Base-by-base conservation (phyloP, 2,113 vertebrate genomes). In the Miniopterus natalensis region DNA sequence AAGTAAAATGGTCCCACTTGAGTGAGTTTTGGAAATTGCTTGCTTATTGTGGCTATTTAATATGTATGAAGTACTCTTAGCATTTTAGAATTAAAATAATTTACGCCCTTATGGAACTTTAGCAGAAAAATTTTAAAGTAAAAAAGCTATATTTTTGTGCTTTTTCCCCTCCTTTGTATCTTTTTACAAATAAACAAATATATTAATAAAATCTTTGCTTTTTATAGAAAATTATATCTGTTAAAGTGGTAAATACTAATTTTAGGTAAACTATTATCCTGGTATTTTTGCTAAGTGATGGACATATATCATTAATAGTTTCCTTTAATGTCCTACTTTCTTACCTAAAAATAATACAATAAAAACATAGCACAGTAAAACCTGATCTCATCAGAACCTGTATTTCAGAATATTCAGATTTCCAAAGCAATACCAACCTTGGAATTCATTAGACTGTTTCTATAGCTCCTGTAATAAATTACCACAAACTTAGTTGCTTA, bases 211-310 rank as follows among this genome's bases (percentile, higher is more conserved):
- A 29, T 1, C 0, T 29, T 94, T 78, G 84, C 11, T 21, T 90
- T 84, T 92, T 88, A n/a, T 66, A 84, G 29, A 70, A 96, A 92
- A 81, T 40, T 85, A 81, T 85, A 63, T 47, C 10, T 95, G 53
- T 47, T 81, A 73, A 80, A 87, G 8, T 74, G 9, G 5, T 77
- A 92, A 84, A 66, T 91, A 81, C 15, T 78, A 66, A 92, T 78
- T 94, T 77, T 68, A 80, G 45, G 1, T 45, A 92, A 90, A 81
- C 80, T 91, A 21, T 79, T 71, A 2, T 77, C 15, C 27, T 88
- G 23, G 23, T 80, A 59, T 17, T 94, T 94, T 92, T 89, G 18
- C 11, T 77, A 87, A 71, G 4, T 84, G 5, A 63, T 85, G 6
- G 23, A 8, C 21, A 36, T 63, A 10, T 92, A 21, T 78, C 73